Evolutionary conservation across 2,888 invertebrate genomes (phyloP).

Genomic region (Dendrolimus houi): DNA sequence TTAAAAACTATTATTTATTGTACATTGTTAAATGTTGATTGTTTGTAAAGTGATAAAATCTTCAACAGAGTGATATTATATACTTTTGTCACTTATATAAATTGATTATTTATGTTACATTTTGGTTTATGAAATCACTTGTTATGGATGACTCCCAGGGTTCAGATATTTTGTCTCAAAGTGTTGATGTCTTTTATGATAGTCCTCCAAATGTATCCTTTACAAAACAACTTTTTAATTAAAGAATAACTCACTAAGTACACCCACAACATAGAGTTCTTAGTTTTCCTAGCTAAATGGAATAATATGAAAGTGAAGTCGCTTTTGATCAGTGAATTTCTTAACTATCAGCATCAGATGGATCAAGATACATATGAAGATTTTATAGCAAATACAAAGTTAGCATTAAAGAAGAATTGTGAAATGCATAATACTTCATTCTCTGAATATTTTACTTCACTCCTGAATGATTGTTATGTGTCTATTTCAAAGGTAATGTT

Average conservation of each 20-base stretch:
- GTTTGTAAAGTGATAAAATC: too few relatives aligned
- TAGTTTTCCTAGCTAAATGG: too few relatives aligned
- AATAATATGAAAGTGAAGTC: too few relatives aligned
- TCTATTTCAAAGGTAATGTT: conserved; percentile 43
- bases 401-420: conserved; percentile 16
- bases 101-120: too few relatives aligned
- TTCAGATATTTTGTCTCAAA: conserved; percentile 40
- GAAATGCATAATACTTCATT: conserved; percentile 23
- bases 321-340: conserved; percentile 12
- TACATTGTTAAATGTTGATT: too few relatives aligned
- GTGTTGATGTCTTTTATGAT: conserved; percentile 19
- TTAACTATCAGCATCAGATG: conserved; percentile 23
- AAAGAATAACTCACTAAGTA: not conserved
- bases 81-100: too few relatives aligned
- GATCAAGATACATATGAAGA: conserved; percentile 28
- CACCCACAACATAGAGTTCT: too few relatives aligned
- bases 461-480: conserved; percentile 36
- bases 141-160: conserved; percentile 48
- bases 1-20: too few relatives aligned
- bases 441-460: conserved; percentile 23
- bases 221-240: conserved; percentile 7
- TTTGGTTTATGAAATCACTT: too few relatives aligned
- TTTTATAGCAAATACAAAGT: conserved; percentile 35
- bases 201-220: conserved; percentile 39
- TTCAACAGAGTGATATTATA: too few relatives aligned